Evolutionary conservation across 2,797 vertebrate genomes (phyloP).

Genomic region (Atherinosoma microstoma): DNA sequence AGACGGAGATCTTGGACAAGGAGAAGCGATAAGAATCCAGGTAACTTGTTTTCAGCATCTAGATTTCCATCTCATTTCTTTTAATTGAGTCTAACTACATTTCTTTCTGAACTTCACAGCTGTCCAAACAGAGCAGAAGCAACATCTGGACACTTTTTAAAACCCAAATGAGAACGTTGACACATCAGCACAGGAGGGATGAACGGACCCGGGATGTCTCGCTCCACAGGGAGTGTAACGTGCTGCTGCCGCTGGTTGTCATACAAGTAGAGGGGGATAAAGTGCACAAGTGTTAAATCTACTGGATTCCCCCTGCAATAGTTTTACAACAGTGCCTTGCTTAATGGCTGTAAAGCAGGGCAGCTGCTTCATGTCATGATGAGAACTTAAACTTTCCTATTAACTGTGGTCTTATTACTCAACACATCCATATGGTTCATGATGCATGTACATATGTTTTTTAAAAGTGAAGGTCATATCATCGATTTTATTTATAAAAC

Average conservation of each 20-base stretch:
- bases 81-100: not conserved
- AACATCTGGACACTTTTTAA: constrained; percentile 44
- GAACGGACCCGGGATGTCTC: not conserved
- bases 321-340: constrained; percentile 35
- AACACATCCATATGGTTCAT: not conserved
- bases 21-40: constrained; percentile 58
- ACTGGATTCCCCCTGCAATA: not conserved
- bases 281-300: constrained; percentile 4
- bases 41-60: constrained; percentile 24
- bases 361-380: not conserved
- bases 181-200: constrained; percentile 23
- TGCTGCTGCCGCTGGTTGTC: constrained; percentile 28
- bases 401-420: constrained; percentile 9
- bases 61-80: rapidly evolving
- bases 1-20: constrained; percentile 32
- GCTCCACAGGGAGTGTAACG: not conserved
- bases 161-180: constrained; percentile 15
- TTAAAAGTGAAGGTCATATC: constrained; percentile 8
- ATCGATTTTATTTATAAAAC: constrained; percentile 19
- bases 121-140: constrained; percentile 14
- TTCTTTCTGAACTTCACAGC: constrained; percentile 17
- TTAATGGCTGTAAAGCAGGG: constrained; percentile 1
- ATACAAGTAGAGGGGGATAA: constrained; percentile 6
- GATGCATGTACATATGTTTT: constrained; percentile 21
- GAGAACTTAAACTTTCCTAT: not conserved